Evolutionary conservation across 1,140 invertebrate species (phyloP).

Genomic region (Dendrolimus punctatus): DNA sequence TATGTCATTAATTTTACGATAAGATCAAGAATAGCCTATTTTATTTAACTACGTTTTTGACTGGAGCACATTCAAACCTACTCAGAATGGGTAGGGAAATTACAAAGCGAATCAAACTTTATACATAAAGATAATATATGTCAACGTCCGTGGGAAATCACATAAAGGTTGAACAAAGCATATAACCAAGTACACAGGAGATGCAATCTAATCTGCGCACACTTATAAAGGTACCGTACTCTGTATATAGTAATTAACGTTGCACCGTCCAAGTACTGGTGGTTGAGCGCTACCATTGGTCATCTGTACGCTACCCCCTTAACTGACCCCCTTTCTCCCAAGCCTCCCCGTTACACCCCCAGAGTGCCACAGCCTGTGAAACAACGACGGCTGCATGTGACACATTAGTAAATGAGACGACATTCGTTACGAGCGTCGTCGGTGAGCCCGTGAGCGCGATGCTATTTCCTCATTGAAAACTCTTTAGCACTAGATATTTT

Average conservation of each 20-base stretch:
- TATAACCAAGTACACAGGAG: too few relatives aligned
- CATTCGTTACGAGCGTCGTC: slow-evolving; percentile 52
- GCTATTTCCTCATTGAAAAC: slow-evolving; percentile 35
- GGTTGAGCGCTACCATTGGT: slow-evolving; percentile 39
- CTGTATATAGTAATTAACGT: slow-evolving; percentile 31
- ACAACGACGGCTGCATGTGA: slow-evolving; percentile 68
- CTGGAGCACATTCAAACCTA: too few relatives aligned
- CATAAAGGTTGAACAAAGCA: too few relatives aligned
- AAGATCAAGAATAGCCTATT: too few relatives aligned
- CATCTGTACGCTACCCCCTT: slow-evolving; percentile 22
- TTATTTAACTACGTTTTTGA: too few relatives aligned
- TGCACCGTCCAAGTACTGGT: slow-evolving; percentile 26
- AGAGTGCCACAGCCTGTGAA: slow-evolving; percentile 28
- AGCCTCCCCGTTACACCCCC: slow-evolving; percentile 9
- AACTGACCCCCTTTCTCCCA: slow-evolving; percentile 7
- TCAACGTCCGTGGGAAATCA: too few relatives aligned
- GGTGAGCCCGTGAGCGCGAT: slow-evolving; percentile 10
- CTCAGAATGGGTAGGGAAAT: too few relatives aligned
- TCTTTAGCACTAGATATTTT: slow-evolving; percentile 11
- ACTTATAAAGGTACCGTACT: too few relatives aligned
- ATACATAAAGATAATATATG: too few relatives aligned
- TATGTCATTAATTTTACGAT: too few relatives aligned
- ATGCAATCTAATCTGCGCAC: too few relatives aligned
- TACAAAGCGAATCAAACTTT: too few relatives aligned
- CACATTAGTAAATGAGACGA: slow-evolving; percentile 70